phyloP scores from a whole-genome alignment of 2,797 vertebrate species.

The Sciurus vulgaris region DNA sequence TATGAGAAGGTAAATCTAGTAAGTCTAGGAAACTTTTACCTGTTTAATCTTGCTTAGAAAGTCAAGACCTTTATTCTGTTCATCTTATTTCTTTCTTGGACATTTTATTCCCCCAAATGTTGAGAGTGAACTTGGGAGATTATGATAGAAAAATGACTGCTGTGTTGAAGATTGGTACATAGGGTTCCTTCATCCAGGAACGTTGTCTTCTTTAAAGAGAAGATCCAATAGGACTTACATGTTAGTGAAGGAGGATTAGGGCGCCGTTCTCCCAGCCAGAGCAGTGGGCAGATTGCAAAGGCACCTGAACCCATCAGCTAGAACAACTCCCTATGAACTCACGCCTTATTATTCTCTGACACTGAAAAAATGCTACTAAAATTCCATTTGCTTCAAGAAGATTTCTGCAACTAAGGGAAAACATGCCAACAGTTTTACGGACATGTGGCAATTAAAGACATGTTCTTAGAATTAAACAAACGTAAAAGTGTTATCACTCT shows the following conservation, averaged over 20 bases:
- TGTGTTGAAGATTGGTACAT: not conserved
- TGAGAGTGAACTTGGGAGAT: not conserved
- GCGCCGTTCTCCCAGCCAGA: not conserved
- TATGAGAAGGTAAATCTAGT: not conserved
- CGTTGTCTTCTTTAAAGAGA: constrained; percentile 9
- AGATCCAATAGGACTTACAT: not conserved
- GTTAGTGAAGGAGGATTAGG: not conserved
- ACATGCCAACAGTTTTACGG: not conserved
- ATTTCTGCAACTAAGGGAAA: not conserved
- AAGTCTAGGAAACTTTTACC: not conserved
- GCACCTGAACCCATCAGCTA: not conserved
- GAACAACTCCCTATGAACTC: not conserved
- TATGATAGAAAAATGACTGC: not conserved
- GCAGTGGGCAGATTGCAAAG: not conserved
- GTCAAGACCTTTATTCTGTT: constrained; percentile 43
- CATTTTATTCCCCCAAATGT: not conserved
- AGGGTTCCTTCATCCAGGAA: not conserved
- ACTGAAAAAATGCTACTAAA: not conserved
- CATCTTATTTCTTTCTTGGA: not conserved
- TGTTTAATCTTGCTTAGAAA: constrained; percentile 51
- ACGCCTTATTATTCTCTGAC: not conserved
- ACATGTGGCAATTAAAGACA: not conserved
- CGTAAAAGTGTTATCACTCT: not conserved
- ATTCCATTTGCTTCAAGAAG: constrained; percentile 12
- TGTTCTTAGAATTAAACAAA: constrained; percentile 15